Evolutionary conservation across 1,140 invertebrate species (phyloP).

Genomic region (Laupala kohalensis): DNA sequence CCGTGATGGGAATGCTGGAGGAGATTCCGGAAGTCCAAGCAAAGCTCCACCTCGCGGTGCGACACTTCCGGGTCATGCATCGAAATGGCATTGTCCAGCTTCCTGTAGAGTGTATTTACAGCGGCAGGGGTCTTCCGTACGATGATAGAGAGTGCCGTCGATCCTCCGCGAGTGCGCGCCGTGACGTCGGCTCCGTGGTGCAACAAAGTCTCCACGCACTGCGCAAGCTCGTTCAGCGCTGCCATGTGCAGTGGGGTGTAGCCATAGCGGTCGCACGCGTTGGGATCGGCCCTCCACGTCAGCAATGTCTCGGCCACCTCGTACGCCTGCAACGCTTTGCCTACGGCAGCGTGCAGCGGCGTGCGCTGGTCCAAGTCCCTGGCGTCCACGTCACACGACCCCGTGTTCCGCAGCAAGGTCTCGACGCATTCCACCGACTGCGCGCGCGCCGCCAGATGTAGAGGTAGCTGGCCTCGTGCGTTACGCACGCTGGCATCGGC

Average conservation of each 20-base stretch:
- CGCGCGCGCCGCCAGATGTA: constrained; percentile 61
- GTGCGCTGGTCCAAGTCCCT: constrained; percentile 64
- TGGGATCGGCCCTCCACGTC: constrained; percentile 66
- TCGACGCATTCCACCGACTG: constrained; percentile 67
- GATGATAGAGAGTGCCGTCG: constrained; percentile 67
- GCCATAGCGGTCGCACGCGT: constrained; percentile 74
- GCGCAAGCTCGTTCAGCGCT: constrained; percentile 67
- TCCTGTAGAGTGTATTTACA: constrained; percentile 57
- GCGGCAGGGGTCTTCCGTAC: constrained; percentile 69
- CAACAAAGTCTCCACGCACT: constrained; percentile 68
- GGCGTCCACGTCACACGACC: constrained; percentile 55
- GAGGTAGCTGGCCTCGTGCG: constrained; percentile 57
- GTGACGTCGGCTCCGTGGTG: constrained; percentile 73
- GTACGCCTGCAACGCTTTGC: constrained; percentile 57
- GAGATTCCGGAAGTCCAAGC: constrained; percentile 64
- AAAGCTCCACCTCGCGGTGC: constrained; percentile 64
- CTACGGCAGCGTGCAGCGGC: constrained; percentile 61
- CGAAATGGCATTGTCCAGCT: constrained; percentile 61
- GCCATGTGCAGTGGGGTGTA: constrained; percentile 81
- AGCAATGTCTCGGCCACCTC: constrained; percentile 61
- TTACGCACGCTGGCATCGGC: constrained; percentile 57
- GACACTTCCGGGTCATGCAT: constrained; percentile 62
- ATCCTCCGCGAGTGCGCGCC: constrained; percentile 66
- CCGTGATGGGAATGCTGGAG: constrained; percentile 62
- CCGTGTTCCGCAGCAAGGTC: constrained; percentile 46